Percentiles rank a stretch among this genome's conserved stretches.
Conservation (phyloP, 2,113 vertebrate species). For the Podocnemis expansa region DNA sequence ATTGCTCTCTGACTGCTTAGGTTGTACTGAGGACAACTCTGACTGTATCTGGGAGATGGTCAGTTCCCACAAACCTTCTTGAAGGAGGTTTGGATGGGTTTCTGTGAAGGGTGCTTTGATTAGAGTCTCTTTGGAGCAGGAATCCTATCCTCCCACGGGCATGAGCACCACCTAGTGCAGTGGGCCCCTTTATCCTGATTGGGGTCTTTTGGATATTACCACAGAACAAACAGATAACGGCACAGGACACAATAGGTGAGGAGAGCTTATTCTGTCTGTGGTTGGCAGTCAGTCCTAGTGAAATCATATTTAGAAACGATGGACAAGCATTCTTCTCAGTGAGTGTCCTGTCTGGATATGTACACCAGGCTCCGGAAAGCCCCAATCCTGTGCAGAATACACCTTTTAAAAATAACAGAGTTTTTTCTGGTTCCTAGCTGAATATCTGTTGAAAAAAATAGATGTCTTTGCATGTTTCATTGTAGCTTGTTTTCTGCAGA, state of each 20-base stretch:
- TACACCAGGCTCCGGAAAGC: not conserved
- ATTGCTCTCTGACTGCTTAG: too few species aligned
- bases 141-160: not conserved
- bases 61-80: not conserved
- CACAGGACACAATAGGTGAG: not conserved
- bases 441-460: not conserved
- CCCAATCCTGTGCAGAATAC: not conserved
- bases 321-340: not conserved
- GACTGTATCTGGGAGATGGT: not conserved
- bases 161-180: not conserved
- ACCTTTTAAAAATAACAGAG: not conserved
- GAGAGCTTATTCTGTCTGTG: not conserved
- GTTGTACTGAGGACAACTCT: not conserved
- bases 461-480: not conserved
- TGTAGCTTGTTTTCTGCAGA: constrained; percentile 72
- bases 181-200: not conserved
- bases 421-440: not conserved
- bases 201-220: not conserved
- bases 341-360: not conserved
- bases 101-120: not conserved
- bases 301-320: not conserved
- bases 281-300: not conserved
- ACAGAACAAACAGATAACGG: not conserved
- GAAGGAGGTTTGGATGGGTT: not conserved
- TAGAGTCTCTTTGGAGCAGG: not conserved